Conservation (phyloP, 53 echinoderm and acorn worm species). For the Arbacia lixula region DNA sequence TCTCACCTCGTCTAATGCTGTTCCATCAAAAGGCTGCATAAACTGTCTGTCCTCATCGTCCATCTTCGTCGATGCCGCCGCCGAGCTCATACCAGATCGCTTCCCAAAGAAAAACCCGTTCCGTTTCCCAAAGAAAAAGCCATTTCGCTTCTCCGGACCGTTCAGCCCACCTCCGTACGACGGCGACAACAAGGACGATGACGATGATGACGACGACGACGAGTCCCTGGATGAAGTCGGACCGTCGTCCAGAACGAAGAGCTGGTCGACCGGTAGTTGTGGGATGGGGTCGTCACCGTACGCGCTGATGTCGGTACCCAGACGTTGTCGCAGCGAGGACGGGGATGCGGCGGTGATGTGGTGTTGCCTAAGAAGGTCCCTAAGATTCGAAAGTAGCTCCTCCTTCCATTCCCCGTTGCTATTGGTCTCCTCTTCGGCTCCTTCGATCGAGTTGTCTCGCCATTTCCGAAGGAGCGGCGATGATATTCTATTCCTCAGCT, state of each 20-base stretch:
- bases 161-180: neutral
- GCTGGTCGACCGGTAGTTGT: conserved; percentile 12
- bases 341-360: conserved; percentile 12
- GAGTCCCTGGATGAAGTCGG: neutral
- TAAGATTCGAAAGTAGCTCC: conserved; percentile 48
- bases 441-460: conserved; percentile 17
- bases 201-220: neutral
- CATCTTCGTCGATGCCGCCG: neutral
- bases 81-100: conserved; percentile 49
- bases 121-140: conserved; percentile 85
- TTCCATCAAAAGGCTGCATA: neutral
- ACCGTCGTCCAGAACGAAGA: conserved; percentile 24
- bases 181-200: too few species aligned
- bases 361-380: conserved; percentile 51
- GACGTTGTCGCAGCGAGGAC: neutral
- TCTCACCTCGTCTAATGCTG: conserved; percentile 43
- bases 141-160: conserved; percentile 59
- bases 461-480: conserved; percentile 45
- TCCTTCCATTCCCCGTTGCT: conserved; percentile 42
- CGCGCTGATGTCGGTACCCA: conserved; percentile 6
- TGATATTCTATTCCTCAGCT: conserved; percentile 49
- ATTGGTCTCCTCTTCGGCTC: neutral
- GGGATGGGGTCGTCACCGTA: conserved; percentile 14
- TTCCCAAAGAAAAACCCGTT: conserved; percentile 87
- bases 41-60: neutral